phyloP scores from a whole-genome alignment of 2,113 vertebrate genomes.

The Apteryx mantelli region DNA sequence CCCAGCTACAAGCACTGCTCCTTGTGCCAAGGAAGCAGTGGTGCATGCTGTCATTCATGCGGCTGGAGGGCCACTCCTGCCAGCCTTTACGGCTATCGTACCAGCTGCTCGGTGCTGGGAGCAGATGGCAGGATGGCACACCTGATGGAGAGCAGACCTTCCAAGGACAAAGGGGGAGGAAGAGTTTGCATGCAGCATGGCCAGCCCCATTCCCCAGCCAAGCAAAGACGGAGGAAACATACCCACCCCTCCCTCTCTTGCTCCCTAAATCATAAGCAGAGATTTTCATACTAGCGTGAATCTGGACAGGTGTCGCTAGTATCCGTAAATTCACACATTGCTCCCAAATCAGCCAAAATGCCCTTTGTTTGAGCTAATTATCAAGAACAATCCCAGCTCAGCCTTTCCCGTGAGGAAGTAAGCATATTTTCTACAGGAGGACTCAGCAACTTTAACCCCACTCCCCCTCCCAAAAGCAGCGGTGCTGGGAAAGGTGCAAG shows the following conservation, averaged over 20 bases:
- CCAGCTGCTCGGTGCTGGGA: conserved; percentile 73
- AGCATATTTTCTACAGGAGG: not conserved
- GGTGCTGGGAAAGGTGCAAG: not conserved
- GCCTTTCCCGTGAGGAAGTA: not conserved
- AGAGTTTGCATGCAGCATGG: not conserved
- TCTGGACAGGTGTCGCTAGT: not conserved
- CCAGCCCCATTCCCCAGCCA: not conserved
- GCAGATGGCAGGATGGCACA: conserved; percentile 77
- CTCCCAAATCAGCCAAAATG: not conserved
- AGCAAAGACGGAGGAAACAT: not conserved
- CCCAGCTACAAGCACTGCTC: conserved; percentile 63
- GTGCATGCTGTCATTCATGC: conserved; percentile 74
- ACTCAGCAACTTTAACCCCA: not conserved
- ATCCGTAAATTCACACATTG: not conserved
- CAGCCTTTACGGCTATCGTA: conserved; percentile 68
- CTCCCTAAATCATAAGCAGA: not conserved
- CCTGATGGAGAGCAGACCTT: conserved; percentile 79
- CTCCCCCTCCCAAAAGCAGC: not conserved
- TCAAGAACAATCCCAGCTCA: conserved; percentile 6
- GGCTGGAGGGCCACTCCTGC: conserved; percentile 73
- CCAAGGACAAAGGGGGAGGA: conserved; percentile 72
- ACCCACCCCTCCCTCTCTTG: not conserved
- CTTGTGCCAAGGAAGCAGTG: conserved; percentile 76
- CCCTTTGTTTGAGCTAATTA: conserved; percentile 34
- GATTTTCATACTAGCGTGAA: not conserved